Base-by-base conservation (phyloP, 1,140 invertebrate genomes). In the Andrena cerasifolii region DNA sequence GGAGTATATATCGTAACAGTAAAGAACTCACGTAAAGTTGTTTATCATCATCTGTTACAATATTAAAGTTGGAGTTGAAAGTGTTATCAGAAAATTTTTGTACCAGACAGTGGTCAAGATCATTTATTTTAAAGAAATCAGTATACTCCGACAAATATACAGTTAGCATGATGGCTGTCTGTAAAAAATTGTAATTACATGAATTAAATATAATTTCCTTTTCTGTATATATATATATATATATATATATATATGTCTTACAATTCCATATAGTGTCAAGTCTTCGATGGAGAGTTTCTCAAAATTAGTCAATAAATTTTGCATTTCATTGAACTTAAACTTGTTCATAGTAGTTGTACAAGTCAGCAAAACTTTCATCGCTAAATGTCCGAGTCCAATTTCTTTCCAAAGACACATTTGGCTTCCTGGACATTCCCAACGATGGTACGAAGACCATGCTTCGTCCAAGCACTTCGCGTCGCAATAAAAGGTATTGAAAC, bases 321-420 rank as follows among this genome's bases (percentile, higher is more conserved):
- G 90, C 58, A 91, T 87, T 75, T 91, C 83, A 62, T 92, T 90
- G 71, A 93, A 91, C 73, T 82, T 86, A 6, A 70, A 63, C 54
- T 54, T 83, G 70, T 93, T 91, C 10, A 80, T 80, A 6, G 89
- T 91, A 61, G 87, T 88, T 45, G 88, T 77, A 31, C 91, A 92
- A 53, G 91, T 92, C 26, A 96, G 86, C 24, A 96, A 90, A 54
- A 95, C 94, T 91, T 96, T 94, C 45, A 96, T 87, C 70, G 95
- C 95, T 59, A 97, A 93, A 91, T 97, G 96, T 36, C 95, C 96
- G 80, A 97, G 96, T 10, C 97, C 97, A 59, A 97, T 94, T 61
- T 94, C 94, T 47, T 93, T 91, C 89, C 95, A 94, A 68, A 96
- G 90, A 43, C 93, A 91, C 45, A 95, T 93, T 84, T 93, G 92